A percentile compares a stretch with the other conserved stretches of the same genome.
phyloP scores from a whole-genome alignment of 2,797 vertebrate species.

The Macropodus opercularis region DNA sequence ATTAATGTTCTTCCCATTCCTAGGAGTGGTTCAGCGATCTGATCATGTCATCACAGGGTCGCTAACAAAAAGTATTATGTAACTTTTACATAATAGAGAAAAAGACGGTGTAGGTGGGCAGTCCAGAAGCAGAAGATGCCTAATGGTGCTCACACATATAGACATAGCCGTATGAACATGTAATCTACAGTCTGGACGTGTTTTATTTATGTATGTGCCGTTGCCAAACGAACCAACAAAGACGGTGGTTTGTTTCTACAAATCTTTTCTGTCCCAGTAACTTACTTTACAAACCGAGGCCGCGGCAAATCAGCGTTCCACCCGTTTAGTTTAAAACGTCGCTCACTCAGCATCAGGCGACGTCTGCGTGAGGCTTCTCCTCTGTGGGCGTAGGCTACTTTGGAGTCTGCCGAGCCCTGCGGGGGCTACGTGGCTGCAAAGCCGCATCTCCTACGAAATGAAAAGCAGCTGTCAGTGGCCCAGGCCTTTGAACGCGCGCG shows the following conservation, averaged over 20 bases:
- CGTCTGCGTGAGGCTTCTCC: too few relatives aligned
- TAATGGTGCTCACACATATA: not conserved
- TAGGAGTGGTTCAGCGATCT: constrained; percentile 33
- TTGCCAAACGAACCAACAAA: not conserved
- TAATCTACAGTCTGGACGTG: not conserved
- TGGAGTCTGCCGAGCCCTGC: not conserved
- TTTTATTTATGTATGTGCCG: not conserved
- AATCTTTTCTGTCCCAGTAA: too few relatives aligned
- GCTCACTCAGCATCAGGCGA: not conserved
- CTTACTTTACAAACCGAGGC: not conserved
- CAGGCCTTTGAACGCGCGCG: not conserved
- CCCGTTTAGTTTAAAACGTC: too few relatives aligned
- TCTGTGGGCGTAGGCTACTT: too few relatives aligned
- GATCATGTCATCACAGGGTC: constrained; percentile 24
- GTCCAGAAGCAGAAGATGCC: constrained; percentile 28
- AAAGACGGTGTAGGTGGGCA: not conserved
- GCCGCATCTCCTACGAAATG: not conserved
- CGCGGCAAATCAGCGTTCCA: too few relatives aligned
- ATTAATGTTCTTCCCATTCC: constrained; percentile 39
- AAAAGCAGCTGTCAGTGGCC: not conserved
- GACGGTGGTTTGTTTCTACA: not conserved
- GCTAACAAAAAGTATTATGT: constrained; percentile 18
- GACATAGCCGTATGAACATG: not conserved
- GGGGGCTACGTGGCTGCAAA: too few relatives aligned
- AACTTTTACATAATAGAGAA: not conserved